Conservation (phyloP, 2,113 vertebrate species). For the Cettia cetti region DNA sequence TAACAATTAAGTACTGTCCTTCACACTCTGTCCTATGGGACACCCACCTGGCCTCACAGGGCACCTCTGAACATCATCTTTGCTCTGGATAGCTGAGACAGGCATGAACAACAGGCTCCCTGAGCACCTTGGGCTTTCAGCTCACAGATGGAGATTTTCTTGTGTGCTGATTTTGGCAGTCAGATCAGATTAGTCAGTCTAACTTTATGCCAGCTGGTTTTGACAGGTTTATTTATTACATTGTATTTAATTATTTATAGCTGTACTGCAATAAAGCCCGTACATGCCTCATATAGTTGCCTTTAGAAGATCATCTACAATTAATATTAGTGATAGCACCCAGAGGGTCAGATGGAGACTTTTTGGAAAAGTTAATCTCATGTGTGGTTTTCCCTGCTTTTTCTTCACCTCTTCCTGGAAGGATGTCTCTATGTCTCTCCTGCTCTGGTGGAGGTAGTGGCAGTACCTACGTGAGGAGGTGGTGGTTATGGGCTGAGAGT, state of each 20-base stretch:
- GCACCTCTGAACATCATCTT: neutral
- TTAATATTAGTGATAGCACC: neutral
- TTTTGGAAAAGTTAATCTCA: neutral
- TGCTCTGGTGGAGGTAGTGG: neutral
- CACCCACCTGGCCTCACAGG: neutral
- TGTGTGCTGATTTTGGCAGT: neutral
- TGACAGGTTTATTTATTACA: neutral
- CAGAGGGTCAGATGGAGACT: neutral
- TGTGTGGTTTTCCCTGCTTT: rapidly evolving
- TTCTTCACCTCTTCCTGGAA: neutral
- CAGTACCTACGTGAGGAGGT: neutral
- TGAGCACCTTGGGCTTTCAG: neutral
- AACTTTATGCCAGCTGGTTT: neutral
- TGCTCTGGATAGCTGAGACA: neutral
- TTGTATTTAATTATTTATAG: conserved; percentile 16
- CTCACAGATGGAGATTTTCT: neutral
- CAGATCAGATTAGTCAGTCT: neutral
- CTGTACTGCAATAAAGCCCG: neutral
- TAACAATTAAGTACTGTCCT: neutral
- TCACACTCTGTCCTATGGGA: neutral
- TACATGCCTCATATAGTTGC: neutral
- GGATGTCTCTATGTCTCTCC: neutral
- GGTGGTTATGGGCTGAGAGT: neutral
- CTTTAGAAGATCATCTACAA: neutral
- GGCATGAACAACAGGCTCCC: neutral